A percentile compares a stretch with the other conserved stretches of the same genome.
These are phyloP conservation scores for Littorina saxatilis DNA, from an alignment of 1,140 invertebrate genomes.

Conservation along the genomic window DNA sequence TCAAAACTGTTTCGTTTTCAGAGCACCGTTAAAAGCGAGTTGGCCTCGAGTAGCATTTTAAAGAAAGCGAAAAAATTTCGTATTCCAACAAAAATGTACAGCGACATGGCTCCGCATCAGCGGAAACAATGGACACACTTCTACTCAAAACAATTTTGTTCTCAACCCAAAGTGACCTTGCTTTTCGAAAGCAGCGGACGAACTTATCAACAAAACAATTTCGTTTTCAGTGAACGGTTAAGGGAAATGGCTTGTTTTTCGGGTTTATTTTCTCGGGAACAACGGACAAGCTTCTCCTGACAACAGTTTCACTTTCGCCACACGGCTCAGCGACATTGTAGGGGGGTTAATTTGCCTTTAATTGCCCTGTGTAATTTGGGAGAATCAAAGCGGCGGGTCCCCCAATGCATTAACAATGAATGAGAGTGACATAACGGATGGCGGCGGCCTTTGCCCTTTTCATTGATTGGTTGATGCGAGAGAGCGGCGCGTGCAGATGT, in stretches of 20 bases:
- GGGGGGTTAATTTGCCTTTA: slow-evolving; percentile 34
- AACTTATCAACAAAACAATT: background rate
- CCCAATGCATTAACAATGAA: slow-evolving; percentile 20
- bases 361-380: slow-evolving; percentile 15
- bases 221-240: background rate
- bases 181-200: background rate
- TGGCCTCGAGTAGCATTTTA: too few species aligned
- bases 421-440: slow-evolving; percentile 21
- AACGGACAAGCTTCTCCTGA: background rate
- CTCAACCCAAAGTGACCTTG: too few species aligned
- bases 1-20: too few species aligned
- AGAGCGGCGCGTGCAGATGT: background rate
- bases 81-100: too few species aligned
- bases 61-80: too few species aligned
- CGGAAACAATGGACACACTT: too few species aligned
- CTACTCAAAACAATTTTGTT: too few species aligned
- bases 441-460: background rate
- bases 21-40: too few species aligned
- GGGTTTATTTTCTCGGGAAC: background rate
- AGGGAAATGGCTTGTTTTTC: background rate
- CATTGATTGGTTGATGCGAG: background rate
- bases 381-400: slow-evolving; percentile 7
- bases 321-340: background rate
- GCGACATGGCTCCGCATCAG: too few species aligned
- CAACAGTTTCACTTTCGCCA: background rate